phyloP scores from a whole-genome alignment of 1,140 invertebrate species.

The Geopemphigus sp. region DNA sequence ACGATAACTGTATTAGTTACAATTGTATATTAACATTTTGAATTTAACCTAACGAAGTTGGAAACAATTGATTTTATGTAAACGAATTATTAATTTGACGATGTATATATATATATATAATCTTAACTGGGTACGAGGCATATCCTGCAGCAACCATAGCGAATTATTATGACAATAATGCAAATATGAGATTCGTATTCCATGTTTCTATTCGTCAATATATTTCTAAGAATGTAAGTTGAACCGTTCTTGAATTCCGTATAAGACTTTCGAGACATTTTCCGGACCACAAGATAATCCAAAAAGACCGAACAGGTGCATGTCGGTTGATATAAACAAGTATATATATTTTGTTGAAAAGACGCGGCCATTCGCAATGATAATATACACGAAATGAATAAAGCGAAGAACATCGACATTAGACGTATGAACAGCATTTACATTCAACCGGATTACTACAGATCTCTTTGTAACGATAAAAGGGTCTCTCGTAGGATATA shows the following conservation, averaged over 20 bases:
- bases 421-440: too few relatives aligned
- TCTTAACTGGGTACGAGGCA: background rate
- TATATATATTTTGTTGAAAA: too few relatives aligned
- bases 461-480: background rate
- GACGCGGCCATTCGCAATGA: background rate
- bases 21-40: background rate
- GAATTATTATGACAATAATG: too few relatives aligned
- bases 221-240: too few relatives aligned
- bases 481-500: too few relatives aligned
- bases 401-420: background rate
- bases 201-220: too few relatives aligned
- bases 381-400: background rate
- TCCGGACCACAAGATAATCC: background rate
- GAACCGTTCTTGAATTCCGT: background rate
- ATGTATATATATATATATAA: background rate
- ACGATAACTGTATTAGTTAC: background rate
- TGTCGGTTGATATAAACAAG: too few relatives aligned
- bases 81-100: background rate
- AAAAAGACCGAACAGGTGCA: slow-evolving; percentile 8
- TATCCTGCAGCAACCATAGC: too few relatives aligned
- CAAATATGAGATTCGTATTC: too few relatives aligned
- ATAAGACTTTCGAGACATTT: background rate
- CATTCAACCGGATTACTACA: background rate
- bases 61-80: background rate
- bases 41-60: background rate